Base-by-base conservation (phyloP, 92 coral and sea anemone genomes). In the Ricordea florida region DNA sequence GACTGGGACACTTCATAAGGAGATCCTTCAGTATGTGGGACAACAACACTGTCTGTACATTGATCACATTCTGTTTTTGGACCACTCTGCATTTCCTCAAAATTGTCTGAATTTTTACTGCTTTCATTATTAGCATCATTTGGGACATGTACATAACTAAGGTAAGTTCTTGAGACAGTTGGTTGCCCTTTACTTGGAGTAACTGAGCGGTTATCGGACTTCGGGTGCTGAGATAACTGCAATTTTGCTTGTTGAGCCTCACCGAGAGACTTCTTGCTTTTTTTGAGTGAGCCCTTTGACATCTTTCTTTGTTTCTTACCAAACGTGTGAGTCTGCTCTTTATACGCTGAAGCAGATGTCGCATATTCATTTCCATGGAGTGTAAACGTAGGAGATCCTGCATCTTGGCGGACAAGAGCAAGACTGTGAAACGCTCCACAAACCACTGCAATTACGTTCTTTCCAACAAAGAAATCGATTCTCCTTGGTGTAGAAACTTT, bases 381-480 rank as follows among this genome's bases (percentile, higher is more conserved):
- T 49, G 48, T 24, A 23, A 75, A 70, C 43, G 69, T 63, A 1
- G 65, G 80, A 20, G 24, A 34, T 27, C 36, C 8, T 16, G 13
- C 9, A 27, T 68, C 69, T 32, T 62, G 92, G 31, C 72, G 74
- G 11, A 96, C 80, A n/a, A 92, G 75, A 6, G 94, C 99, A 32
- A 96, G 61, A 37, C 97, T 88, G 56, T 96, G 99, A 41, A 88
- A 96, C 27, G 94, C 97, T 3, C 99, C 99, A 80, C 97, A 91
- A 0, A 41, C 83, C 16, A 96, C 56, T 16, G 89, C 69, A 20
- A 80, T 80, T 23, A 92, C 97, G 33, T 82, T 75, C 44, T 83
- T 92, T 10, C 93, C 97, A 23, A 33, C 61, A n/a, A 96, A 76
- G 10, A 85, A 88, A 9, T 82, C 89, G 17, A 96, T 66, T 43